A percentile compares a stretch with the other conserved stretches of the same genome.
Conservation (phyloP, 2,888 invertebrate genomes). For the Mythimna pallens region DNA sequence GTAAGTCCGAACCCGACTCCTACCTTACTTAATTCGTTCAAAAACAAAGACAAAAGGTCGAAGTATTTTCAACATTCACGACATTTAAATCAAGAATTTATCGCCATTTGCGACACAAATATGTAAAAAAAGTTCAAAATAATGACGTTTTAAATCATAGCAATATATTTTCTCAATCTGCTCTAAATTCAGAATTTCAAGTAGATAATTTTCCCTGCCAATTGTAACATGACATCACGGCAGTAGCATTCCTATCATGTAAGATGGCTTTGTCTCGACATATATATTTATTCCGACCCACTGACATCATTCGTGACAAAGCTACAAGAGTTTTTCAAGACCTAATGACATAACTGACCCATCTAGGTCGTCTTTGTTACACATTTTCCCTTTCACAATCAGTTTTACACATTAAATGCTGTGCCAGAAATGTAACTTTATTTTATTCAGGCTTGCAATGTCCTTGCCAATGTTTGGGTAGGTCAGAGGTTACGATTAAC, state of each 20-base stretch:
- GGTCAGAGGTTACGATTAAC: conserved; percentile 26
- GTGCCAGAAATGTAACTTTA: conserved; percentile 22
- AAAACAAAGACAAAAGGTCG: conserved; percentile 34
- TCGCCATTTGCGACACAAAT: conserved; percentile 25
- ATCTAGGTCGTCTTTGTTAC: conserved; percentile 36
- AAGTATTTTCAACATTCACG: conserved; percentile 14
- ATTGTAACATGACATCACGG: conserved; percentile 35
- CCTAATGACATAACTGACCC: conserved; percentile 47
- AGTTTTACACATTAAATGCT: conserved; percentile 13
- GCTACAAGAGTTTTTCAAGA: conserved; percentile 41
- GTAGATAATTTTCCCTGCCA: background rate
- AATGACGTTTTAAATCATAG: conserved; percentile 27
- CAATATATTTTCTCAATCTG: conserved; percentile 12
- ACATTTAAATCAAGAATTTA: conserved; percentile 15
- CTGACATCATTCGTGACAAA: conserved; percentile 45
- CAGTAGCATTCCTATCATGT: background rate
- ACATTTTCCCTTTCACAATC: conserved; percentile 36
- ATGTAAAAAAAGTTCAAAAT: conserved; percentile 16
- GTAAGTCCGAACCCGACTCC: conserved; percentile 2
- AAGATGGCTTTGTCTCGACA: conserved; percentile 18
- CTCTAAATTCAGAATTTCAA: conserved; percentile 19
- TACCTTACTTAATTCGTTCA: conserved; percentile 1
- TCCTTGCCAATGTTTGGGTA: conserved; percentile 29
- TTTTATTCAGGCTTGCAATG: conserved; percentile 14
- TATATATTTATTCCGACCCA: conserved; percentile 54